Base-by-base conservation (phyloP, 2,797 vertebrate genomes). In the Amazonetta brasiliensis region DNA sequence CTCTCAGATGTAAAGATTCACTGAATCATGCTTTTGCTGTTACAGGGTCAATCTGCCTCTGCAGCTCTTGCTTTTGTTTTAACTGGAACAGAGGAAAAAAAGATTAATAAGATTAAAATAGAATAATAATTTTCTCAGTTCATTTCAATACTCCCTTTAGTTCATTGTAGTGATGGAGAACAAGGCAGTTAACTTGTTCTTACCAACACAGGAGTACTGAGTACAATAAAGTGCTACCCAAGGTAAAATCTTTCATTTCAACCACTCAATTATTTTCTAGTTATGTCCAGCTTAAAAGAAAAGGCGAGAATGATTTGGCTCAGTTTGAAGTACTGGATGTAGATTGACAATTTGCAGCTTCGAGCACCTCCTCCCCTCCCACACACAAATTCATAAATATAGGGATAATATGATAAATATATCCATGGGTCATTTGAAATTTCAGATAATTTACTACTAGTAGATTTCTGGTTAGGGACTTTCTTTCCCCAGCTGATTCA, bases 51-150 rank as follows among this genome's bases (percentile, higher is more conserved):
- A 66, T 81, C 78, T 86, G 72, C 62, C 43, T 91, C 78, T 54
- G 80, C 77, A 81, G 84, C 12, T 80, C 69, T 80, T 62, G n/a
- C 78, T 92, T 94, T 96, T 92, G 59, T 91, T 96, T 96, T 75
- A 94, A 78, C 41, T 95, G 94, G 94, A 93, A 87, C 50, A 89
- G 72, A 89, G 25, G 7, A 92, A 69, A 79, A 94, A 94, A 84
- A 95, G 80, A 90, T 80, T 90, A 96, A 71, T 77, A 72, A 54
- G 81, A 95, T 92, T 94, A 95, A 92, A 96, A 85, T 16, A 75
- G 68, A 89, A 90, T 28, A 87, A 85, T 62, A 58, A 69, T 92
- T 87, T 95, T 95, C 86, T 97, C 97, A 96, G 82, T 68, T 95
- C 86, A 85, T 94, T 94, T 84, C 78, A n/a, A 71, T 95, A 39